These are phyloP conservation scores for Yponomeuta malinellus DNA, from an alignment of 2,888 invertebrate genomes.

Conservation along the genomic window DNA sequence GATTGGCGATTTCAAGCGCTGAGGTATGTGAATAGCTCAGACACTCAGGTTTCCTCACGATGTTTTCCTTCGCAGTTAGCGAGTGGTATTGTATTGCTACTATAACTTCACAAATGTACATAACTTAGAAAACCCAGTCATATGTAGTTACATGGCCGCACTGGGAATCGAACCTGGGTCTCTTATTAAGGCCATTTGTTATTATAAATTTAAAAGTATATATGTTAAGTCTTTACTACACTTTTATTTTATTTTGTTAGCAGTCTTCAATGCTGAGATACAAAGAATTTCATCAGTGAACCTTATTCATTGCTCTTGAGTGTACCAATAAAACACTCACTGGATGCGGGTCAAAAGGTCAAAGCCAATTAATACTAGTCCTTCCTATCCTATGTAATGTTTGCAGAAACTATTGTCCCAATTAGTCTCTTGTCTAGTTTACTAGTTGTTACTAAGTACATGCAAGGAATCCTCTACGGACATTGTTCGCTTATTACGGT, in stretches of 20 bases:
- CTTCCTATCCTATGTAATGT: constrained; percentile 11
- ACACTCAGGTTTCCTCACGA: too few relatives aligned
- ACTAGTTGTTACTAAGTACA: neutral
- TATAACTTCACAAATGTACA: too few relatives aligned
- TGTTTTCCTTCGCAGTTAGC: too few relatives aligned
- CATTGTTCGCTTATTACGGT: neutral
- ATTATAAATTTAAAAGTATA: too few relatives aligned
- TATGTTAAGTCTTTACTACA: too few relatives aligned
- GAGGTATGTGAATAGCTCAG: too few relatives aligned
- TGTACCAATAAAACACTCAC: neutral
- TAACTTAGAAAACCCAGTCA: too few relatives aligned
- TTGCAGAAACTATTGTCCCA: constrained; percentile 14
- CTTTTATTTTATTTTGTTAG: neutral
- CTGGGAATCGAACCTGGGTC: too few relatives aligned
- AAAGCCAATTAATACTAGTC: constrained; percentile 8
- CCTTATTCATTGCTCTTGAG: neutral
- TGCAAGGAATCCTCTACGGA: neutral
- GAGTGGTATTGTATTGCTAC: too few relatives aligned
- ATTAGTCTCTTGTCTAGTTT: constrained; percentile 7
- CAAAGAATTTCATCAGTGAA: neutral
- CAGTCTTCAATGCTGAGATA: neutral
- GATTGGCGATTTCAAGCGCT: too few relatives aligned
- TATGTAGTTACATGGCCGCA: too few relatives aligned
- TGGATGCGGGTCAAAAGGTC: constrained; percentile 23
- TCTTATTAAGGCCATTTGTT: too few relatives aligned